phyloP scores from a whole-genome alignment of 37 sponge, comb jelly and placozoan species.

The Cliona cf. orientalis region DNA sequence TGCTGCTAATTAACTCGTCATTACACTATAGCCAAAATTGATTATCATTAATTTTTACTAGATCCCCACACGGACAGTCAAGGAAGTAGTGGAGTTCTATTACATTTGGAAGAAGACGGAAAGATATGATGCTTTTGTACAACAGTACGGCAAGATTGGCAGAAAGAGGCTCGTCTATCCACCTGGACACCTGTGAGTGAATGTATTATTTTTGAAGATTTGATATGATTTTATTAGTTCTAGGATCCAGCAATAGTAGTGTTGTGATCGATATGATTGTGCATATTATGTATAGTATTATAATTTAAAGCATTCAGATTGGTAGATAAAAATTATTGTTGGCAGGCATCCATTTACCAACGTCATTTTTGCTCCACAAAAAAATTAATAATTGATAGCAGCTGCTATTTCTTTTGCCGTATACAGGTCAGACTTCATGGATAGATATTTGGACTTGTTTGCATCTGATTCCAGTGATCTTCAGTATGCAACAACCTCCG shows the following conservation, averaged over 20 bases:
- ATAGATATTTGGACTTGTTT: conserved; percentile 40
- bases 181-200: conserved; percentile 71
- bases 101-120: conserved; percentile 98
- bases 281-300: neutral
- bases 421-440: conserved; percentile 67
- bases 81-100: conserved; percentile 93
- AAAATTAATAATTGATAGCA: neutral
- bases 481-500: conserved; percentile 51
- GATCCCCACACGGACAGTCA: conserved; percentile 84
- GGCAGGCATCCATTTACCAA: neutral
- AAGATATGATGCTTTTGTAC: conserved; percentile 62
- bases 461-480: conserved; percentile 37
- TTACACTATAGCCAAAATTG: too few relatives aligned
- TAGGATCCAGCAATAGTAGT: neutral
- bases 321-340: neutral
- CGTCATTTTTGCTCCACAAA: neutral
- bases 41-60: neutral
- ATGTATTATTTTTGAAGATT: neutral
- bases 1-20: too few relatives aligned
- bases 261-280: neutral
- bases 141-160: conserved; percentile 32
- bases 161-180: conserved; percentile 48
- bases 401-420: neutral
- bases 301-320: neutral
- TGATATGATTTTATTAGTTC: neutral